These are phyloP conservation scores for Illadopsis cleaveri DNA, from an alignment of 2,113 vertebrate genomes.

Conservation along the genomic window DNA sequence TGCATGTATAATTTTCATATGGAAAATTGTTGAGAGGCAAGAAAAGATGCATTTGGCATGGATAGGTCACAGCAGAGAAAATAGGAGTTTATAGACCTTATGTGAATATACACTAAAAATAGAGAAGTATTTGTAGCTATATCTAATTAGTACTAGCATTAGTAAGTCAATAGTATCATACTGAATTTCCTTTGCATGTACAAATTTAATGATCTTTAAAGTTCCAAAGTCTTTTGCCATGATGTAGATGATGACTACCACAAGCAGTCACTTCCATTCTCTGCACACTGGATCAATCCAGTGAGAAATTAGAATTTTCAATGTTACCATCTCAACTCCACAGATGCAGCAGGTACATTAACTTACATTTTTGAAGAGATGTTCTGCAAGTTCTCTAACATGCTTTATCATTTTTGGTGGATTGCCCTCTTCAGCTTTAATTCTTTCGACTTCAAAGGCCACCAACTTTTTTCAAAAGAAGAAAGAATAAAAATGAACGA, in stretches of 20 bases:
- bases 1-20: background rate
- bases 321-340: background rate
- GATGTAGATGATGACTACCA: background rate
- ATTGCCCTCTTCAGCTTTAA: constrained; percentile 89
- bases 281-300: background rate
- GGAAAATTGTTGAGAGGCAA: background rate
- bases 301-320: background rate
- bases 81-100: background rate
- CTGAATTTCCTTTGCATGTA: background rate
- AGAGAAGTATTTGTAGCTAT: background rate
- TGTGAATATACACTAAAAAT: background rate
- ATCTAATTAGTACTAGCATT: background rate
- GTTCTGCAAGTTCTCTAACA: constrained; percentile 92
- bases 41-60: background rate
- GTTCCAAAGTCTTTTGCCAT: background rate
- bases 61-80: background rate
- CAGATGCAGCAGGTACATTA: background rate
- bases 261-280: background rate
- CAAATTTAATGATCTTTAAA: background rate
- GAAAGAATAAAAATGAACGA: background rate
- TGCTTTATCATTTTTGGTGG: constrained; percentile 87
- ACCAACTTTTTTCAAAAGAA: constrained; percentile 82
- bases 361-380: constrained; percentile 94
- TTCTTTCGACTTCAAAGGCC: constrained; percentile 89
- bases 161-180: background rate